Evolutionary conservation across 2,113 vertebrate genomes (phyloP).

Genomic region (Capreolus pygargus): DNA sequence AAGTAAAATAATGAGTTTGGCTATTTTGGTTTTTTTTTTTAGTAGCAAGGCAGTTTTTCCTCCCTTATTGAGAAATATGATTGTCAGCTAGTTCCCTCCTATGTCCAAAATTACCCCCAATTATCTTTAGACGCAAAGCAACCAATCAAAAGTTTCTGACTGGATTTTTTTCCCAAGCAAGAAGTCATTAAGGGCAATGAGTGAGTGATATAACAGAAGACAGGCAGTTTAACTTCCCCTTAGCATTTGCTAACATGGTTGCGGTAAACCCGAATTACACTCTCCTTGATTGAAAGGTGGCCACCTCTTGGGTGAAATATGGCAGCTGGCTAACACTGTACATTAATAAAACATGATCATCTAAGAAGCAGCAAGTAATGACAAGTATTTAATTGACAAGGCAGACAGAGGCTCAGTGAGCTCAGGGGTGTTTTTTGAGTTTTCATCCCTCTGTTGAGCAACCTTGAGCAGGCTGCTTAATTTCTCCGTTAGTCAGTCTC

Average conservation of each 20-base stretch:
- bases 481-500: slow-evolving; percentile 55
- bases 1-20: not conserved
- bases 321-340: slow-evolving; percentile 34
- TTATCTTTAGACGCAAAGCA: not conserved
- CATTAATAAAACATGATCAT: slow-evolving; percentile 58
- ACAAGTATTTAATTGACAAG: slow-evolving; percentile 27
- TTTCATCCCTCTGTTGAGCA: not conserved
- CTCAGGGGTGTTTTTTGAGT: not conserved
- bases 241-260: not conserved
- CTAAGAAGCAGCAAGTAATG: not conserved
- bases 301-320: slow-evolving; percentile 39
- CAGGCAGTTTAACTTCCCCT: not conserved
- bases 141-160: not conserved
- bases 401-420: not conserved
- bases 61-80: not conserved
- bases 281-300: slow-evolving; percentile 33
- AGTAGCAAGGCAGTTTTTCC: not conserved
- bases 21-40: not conserved
- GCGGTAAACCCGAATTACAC: not conserved
- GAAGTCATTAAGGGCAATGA: not conserved
- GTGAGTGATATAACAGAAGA: not conserved
- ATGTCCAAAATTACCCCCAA: not conserved
- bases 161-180: not conserved
- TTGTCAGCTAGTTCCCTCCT: not conserved
- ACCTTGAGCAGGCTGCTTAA: not conserved